Conservation (phyloP, 2,113 vertebrate species). For the Actenoides lindsayi region DNA sequence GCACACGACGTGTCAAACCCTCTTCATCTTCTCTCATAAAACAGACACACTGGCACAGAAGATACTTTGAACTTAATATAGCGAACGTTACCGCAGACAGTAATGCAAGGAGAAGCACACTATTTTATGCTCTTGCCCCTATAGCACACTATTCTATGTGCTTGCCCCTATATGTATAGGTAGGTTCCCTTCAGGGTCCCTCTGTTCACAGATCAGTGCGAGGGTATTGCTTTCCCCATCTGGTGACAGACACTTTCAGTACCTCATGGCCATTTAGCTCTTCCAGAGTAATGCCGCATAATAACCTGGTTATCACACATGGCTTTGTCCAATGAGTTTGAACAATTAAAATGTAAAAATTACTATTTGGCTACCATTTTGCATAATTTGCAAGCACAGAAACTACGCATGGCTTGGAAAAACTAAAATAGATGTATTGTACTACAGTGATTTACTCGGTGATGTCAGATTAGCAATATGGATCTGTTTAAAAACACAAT, state of each 20-base stretch:
- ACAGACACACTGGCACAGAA: neutral
- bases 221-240: conserved; percentile 1
- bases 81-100: neutral
- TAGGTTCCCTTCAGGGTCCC: neutral
- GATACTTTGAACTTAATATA: neutral
- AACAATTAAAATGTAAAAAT: conserved; percentile 75
- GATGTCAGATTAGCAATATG: conserved; percentile 81
- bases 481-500: conserved; percentile 79
- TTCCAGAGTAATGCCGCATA: conserved; percentile 43
- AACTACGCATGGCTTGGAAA: conserved; percentile 13
- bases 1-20: neutral
- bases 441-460: conserved; percentile 72
- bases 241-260: conserved; percentile 64
- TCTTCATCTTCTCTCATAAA: neutral
- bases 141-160: neutral
- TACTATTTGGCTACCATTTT: conserved; percentile 65
- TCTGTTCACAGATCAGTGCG: neutral
- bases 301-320: conserved; percentile 52
- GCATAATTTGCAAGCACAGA: conserved; percentile 58
- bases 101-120: neutral
- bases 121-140: neutral
- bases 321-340: conserved; percentile 58
- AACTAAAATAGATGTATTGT: conserved; percentile 70
- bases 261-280: conserved; percentile 63
- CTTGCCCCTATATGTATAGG: neutral